Evolutionary conservation across 2,888 invertebrate species (phyloP).

Genomic region (Cerceris rybyensis): DNA sequence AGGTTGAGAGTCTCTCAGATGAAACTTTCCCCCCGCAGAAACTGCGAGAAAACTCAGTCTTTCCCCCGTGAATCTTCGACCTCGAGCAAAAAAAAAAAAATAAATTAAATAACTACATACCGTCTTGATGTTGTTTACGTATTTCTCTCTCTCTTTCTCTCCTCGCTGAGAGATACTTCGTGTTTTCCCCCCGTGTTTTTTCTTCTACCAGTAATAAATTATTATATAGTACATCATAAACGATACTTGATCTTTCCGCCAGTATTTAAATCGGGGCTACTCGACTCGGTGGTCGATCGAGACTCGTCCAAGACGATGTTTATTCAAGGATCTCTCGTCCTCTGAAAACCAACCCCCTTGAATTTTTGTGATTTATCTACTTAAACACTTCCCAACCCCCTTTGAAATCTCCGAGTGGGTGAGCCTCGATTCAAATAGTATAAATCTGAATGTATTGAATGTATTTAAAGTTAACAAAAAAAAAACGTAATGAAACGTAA

Average conservation of each 20-base stretch:
- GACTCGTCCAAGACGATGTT: background rate
- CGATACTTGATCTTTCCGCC: slow-evolving; percentile 69
- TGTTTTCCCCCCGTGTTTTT: background rate
- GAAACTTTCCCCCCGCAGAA: background rate
- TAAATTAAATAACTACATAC: too few species aligned
- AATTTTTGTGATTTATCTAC: slow-evolving; percentile 18
- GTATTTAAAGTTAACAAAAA: slow-evolving; percentile 33
- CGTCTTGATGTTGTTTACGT: slow-evolving; percentile 34
- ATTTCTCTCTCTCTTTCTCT: background rate
- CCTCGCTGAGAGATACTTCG: too few species aligned
- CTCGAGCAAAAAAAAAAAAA: slow-evolving; percentile 20
- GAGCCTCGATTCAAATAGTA: slow-evolving; percentile 49
- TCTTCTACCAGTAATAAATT: slow-evolving; percentile 74
- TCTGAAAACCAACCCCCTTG: background rate
- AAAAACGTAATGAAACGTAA: slow-evolving; percentile 22
- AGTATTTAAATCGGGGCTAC: slow-evolving; percentile 65
- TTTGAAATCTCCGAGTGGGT: slow-evolving; percentile 5
- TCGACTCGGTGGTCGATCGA: slow-evolving; percentile 2
- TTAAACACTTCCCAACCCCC: background rate
- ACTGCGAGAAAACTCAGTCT: background rate
- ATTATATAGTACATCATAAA: slow-evolving; percentile 64
- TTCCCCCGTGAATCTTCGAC: background rate
- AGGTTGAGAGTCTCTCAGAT: slow-evolving; percentile 12
- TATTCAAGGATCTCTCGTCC: too few species aligned
- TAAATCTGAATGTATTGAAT: slow-evolving; percentile 24